phyloP scores from a whole-genome alignment of 2,888 invertebrate genomes.

The Poecilobothrus nobilitatus region DNA sequence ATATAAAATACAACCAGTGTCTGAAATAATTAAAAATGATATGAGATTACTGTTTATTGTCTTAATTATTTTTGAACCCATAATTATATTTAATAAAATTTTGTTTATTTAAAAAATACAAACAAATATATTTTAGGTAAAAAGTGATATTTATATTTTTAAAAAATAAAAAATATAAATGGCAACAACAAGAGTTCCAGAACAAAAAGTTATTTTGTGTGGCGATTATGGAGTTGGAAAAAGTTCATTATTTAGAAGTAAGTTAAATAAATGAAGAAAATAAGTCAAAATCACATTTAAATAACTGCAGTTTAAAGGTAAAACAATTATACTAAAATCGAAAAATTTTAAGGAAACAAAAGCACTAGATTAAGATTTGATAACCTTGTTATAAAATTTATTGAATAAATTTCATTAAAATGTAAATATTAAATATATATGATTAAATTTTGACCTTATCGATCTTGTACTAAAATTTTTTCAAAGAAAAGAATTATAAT shows the following conservation, averaged over 20 bases:
- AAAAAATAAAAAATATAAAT: slow-evolving; percentile 40
- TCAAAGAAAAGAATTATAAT: no score
- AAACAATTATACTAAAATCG: no score
- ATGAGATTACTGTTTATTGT: background rate
- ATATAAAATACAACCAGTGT: no score
- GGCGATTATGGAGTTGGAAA: slow-evolving; percentile 96
- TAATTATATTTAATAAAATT: background rate
- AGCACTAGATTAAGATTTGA: no score
- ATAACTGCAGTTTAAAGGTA: no score
- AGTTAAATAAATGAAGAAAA: background rate
- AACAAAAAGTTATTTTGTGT: slow-evolving; percentile 86
- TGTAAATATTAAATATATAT: no score
- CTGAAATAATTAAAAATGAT: background rate
- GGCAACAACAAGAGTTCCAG: slow-evolving; percentile 75
- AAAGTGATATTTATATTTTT: slow-evolving; percentile 26
- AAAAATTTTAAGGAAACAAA: no score
- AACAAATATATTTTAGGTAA: background rate
- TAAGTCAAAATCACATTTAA: background rate
- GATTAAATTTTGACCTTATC: no score
- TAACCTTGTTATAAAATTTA: no score
- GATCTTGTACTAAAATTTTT: no score
- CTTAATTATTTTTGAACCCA: background rate
- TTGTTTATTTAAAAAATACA: background rate
- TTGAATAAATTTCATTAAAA: no score
- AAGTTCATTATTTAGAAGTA: slow-evolving; percentile 79